phyloP scores from a whole-genome alignment of 2,797 vertebrate genomes.

The Buphagus erythrorhynchus region DNA sequence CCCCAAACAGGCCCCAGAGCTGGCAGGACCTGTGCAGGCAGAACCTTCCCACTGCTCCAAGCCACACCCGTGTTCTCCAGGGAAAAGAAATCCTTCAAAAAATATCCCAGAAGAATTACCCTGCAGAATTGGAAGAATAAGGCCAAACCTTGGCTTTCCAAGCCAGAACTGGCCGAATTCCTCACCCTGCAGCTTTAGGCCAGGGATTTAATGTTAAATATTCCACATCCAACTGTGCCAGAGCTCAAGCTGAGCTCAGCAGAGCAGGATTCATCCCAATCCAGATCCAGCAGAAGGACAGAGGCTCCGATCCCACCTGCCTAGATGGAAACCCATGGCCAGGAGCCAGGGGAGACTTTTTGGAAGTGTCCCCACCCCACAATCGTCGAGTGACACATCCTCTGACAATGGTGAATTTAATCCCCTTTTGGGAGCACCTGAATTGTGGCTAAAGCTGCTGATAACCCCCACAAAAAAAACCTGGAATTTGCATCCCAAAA shows the following conservation, averaged over 20 bases:
- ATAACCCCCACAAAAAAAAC: neutral
- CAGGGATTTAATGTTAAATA: neutral
- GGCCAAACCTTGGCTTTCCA: too few relatives aligned
- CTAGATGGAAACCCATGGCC: neutral
- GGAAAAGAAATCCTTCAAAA: neutral
- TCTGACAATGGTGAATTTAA: accelerated
- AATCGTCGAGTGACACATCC: neutral
- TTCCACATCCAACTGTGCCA: too few relatives aligned
- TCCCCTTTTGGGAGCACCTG: neutral
- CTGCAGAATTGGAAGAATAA: neutral
- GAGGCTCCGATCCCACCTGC: accelerated
- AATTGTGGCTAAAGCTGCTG: accelerated
- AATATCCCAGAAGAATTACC: neutral
- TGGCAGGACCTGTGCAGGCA: accelerated
- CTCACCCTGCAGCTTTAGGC: neutral
- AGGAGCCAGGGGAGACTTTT: neutral
- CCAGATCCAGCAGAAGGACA: neutral
- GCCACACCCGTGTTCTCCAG: accelerated
- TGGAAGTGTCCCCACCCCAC: neutral
- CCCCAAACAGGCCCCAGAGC: neutral
- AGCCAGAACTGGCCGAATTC: neutral
- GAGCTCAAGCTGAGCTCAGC: too few relatives aligned
- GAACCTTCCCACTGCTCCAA: neutral
- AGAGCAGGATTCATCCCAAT: neutral
- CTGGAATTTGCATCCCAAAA: neutral